phyloP scores from a whole-genome alignment of 2,797 vertebrate species.

The Heterohyrax brucei region DNA sequence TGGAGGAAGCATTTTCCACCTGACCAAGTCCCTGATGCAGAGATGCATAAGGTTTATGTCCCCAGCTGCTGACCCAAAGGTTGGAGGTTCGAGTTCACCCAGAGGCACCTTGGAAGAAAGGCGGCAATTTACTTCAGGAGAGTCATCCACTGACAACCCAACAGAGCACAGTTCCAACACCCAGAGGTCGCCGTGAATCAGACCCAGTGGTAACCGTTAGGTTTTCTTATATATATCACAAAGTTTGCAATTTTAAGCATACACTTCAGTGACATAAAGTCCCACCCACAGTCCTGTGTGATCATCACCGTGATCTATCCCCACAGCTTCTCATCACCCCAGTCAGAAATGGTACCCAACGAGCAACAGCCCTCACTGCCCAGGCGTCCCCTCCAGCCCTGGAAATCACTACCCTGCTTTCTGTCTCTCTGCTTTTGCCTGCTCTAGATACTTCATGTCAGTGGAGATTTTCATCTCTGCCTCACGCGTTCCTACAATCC shows the following conservation, averaged over 20 bases:
- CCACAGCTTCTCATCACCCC: no score
- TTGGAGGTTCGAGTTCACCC: neutral
- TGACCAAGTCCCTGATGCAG: neutral
- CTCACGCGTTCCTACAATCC: neutral
- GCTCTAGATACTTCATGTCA: neutral
- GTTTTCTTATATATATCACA: neutral
- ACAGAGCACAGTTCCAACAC: neutral
- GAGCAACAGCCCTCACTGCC: neutral
- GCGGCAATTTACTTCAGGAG: neutral
- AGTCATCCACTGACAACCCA: neutral
- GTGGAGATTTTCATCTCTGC: neutral
- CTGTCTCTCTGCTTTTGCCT: neutral
- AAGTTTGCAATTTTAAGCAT: neutral
- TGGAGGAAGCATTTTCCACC: slow-evolving; percentile 86
- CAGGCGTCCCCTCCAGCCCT: neutral
- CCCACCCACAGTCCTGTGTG: neutral
- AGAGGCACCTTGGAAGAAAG: neutral
- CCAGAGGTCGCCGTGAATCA: neutral
- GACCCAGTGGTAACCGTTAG: neutral
- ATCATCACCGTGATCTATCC: no score
- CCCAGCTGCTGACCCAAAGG: neutral
- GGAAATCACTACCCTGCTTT: neutral
- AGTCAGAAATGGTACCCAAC: no score
- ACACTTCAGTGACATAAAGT: neutral
- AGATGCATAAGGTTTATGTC: neutral